A percentile compares a stretch with the other conserved stretches of the same genome.
Evolutionary conservation across 2,113 vertebrate genomes (phyloP).

Genomic region (Verasper variegatus): DNA sequence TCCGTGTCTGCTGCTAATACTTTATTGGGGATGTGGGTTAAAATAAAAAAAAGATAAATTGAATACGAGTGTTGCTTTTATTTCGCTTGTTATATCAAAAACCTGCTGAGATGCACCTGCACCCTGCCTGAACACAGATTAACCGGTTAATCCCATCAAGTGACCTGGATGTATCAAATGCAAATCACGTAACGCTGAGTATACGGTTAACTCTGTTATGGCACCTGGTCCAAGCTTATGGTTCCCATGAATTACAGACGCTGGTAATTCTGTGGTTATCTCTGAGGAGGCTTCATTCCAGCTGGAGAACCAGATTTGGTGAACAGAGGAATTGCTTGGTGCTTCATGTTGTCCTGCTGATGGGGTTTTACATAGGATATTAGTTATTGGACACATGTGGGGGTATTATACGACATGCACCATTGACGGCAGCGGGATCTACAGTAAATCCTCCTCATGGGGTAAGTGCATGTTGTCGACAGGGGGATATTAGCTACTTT

Average conservation of each 20-base stretch:
- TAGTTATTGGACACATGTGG: conserved; percentile 15
- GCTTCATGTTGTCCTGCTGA: background rate
- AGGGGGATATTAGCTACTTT: too few relatives aligned
- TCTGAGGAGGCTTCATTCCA: background rate
- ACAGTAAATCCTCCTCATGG: background rate
- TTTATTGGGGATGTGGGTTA: background rate
- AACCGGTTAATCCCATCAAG: conserved; percentile 59
- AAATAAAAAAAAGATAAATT: background rate
- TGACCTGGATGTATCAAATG: conserved; percentile 59
- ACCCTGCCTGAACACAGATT: conserved; percentile 43
- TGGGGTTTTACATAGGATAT: background rate
- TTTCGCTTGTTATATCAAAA: conserved; percentile 11
- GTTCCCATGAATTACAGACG: background rate
- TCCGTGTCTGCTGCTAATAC: background rate
- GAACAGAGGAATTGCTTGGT: background rate
- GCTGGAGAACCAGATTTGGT: background rate
- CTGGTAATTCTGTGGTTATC: background rate
- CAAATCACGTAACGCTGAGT: conserved; percentile 16
- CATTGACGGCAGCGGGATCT: background rate
- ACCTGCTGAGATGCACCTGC: conserved; percentile 10
- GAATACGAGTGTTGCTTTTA: background rate
- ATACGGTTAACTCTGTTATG: conserved; percentile 17
- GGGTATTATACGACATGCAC: background rate
- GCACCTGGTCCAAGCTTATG: background rate
- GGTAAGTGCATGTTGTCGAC: conserved; percentile 17